phyloP scores from a whole-genome alignment of 2,113 vertebrate species.

The Labeo catla region DNA sequence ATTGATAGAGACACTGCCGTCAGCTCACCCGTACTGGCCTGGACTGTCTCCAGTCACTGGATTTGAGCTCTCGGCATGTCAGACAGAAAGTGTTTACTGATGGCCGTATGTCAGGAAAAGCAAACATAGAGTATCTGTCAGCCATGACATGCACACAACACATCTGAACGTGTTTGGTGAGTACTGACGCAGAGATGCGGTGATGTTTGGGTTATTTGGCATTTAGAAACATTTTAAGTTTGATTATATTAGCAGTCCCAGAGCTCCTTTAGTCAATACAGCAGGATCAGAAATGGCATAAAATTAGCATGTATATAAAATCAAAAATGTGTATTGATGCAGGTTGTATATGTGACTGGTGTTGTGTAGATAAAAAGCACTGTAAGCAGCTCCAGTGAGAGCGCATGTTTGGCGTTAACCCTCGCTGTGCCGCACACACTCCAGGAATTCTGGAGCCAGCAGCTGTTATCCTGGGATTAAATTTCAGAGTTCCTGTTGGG shows the following conservation, averaged over 20 bases:
- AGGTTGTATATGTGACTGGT: background rate
- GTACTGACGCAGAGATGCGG: background rate
- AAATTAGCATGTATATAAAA: too few species aligned
- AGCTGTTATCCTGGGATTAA: background rate
- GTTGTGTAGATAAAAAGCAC: background rate
- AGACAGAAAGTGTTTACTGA: background rate
- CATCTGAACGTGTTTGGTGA: background rate
- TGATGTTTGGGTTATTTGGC: background rate
- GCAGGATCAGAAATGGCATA: background rate
- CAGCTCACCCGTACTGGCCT: background rate
- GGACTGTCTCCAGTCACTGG: background rate
- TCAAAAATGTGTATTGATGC: too few species aligned
- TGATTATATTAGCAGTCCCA: background rate
- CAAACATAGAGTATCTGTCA: background rate
- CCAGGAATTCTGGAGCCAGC: background rate
- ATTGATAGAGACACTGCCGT: background rate
- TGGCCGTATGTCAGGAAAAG: background rate
- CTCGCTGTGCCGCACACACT: background rate
- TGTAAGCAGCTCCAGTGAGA: background rate
- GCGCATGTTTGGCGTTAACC: background rate
- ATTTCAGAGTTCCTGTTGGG: background rate
- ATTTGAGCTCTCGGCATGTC: background rate
- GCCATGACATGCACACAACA: background rate
- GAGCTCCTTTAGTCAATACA: background rate
- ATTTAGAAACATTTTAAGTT: background rate